Base-by-base conservation (phyloP, 2,797 vertebrate species). In the Parauchenoglanis punctatus region DNA sequence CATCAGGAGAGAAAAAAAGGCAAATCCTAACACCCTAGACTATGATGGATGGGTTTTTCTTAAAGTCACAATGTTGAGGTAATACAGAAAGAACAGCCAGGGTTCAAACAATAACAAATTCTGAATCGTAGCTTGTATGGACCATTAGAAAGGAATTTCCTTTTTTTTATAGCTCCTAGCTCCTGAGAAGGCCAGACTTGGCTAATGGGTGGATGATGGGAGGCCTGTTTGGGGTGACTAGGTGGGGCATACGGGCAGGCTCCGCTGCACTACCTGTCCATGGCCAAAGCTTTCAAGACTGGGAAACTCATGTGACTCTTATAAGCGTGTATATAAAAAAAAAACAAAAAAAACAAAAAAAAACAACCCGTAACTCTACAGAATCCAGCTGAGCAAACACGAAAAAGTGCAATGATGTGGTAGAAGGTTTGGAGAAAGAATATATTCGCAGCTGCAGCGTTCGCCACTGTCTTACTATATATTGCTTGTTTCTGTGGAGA, bases 121-220 rank as follows among this genome's bases (percentile, higher is more conserved):
- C 89, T 92, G 91, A 94, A 93, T 93, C 91, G 91, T 89, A 90
- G 89, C 89, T 91, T 93, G 92, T 90, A 93, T 90, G 92, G 88
- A 91, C 92, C 89, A 93, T 94, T 93, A 92, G 91, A 90, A 92
- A 92, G 91, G 90, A 89, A 94, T 93, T 92, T 93, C 85, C 91
- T 86, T 44, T 58, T 63, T 90, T 92, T 87, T 90, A 80, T 88
- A 87, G 85, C 70, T 80, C 31, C 56, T 90, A 88, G 89, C 85
- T 87, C 87, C 90, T 88, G 89, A 93, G 91, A 93, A 91, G 59
- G 88, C 87, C 87, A 89, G 90, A 75, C 68, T 90, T 44, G 86
- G 86, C 85, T 83, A 81, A 46, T 63, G 44, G 56, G 61, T 0
- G 10, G 63, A 23, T 35, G 67, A 90, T 59, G 76, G 10, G 85